A percentile compares a stretch with the other conserved stretches of the same genome.
phyloP scores from a whole-genome alignment of 2,797 vertebrate genomes.

The Gambusia yucatana region DNA sequence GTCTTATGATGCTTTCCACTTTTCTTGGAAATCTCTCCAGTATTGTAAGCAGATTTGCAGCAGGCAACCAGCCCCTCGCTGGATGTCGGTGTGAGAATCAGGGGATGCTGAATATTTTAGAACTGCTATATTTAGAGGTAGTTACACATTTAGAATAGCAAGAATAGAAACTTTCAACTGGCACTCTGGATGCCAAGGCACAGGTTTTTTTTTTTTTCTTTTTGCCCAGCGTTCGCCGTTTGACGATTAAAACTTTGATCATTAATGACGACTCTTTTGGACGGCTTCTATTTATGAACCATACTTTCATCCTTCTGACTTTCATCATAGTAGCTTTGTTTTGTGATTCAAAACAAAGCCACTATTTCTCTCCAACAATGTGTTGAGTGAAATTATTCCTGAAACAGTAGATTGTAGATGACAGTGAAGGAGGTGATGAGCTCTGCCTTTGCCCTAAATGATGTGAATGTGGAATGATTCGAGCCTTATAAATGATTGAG shows the following conservation, averaged over 20 bases:
- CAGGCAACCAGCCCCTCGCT: slow-evolving; percentile 68
- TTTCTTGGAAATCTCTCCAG: slow-evolving; percentile 74
- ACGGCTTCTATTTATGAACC: slow-evolving; percentile 59
- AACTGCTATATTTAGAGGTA: slow-evolving; percentile 82
- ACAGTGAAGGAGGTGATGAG: slow-evolving; percentile 70
- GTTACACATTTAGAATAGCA: slow-evolving; percentile 83
- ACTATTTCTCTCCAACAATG: slow-evolving; percentile 10
- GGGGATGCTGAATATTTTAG: slow-evolving; percentile 86
- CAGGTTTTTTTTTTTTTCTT: slow-evolving; percentile 26
- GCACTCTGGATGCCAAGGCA: slow-evolving; percentile 68
- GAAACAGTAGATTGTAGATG: slow-evolving; percentile 51
- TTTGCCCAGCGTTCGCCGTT: slow-evolving; percentile 48
- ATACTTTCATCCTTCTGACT: slow-evolving; percentile 14
- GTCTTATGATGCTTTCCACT: slow-evolving; percentile 37
- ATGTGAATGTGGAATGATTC: slow-evolving; percentile 81
- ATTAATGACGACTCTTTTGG: slow-evolving; percentile 32
- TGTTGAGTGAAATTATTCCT: slow-evolving; percentile 34
- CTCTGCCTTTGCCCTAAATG: slow-evolving; percentile 78
- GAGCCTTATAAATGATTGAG: slow-evolving; percentile 81
- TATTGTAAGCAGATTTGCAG: slow-evolving; percentile 63
- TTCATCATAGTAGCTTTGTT: not conserved
- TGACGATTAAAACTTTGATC: slow-evolving; percentile 63
- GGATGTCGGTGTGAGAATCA: slow-evolving; percentile 72
- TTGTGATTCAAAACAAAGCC: slow-evolving; percentile 35
- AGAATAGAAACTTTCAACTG: slow-evolving; percentile 81